Base-by-base conservation (phyloP, 2,797 vertebrate species). In the Botia kubotai region DNA sequence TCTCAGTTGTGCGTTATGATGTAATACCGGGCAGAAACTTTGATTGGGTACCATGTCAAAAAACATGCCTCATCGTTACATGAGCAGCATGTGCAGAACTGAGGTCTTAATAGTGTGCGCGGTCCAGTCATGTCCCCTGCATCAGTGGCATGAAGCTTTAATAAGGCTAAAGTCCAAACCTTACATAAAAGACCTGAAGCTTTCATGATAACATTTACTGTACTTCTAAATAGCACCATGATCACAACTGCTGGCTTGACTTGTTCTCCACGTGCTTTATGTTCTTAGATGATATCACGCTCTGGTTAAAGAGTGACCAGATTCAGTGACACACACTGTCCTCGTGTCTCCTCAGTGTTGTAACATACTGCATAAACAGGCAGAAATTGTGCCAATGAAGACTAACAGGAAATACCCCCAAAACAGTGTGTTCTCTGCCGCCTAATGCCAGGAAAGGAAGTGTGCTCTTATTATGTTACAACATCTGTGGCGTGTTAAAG, bases 371-470 rank as follows among this genome's bases (percentile, higher is more conserved):
- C n/a, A n/a, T 46, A 29, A 77, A 72, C 60, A 74, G 53, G 67
- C 52, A 68, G 4, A 72, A 48, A 58, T 53, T 53, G 39, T 53
- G n/a, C 75, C 63, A 70, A 19, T 80, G 48, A 65, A 17, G 57
- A 79, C 63, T 48, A 14, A 53, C 39, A 62, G 72, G 78, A 83
- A 80, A 46, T 58, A 46, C 10, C 36, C 52, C 43, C 36, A n/a
- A 11, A 46, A 53, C 48, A 62, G 58, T 50, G n/a, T 67, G 39
- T 70, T 33, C 23, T 52, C 50, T 73, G 53, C 69, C 21, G 62
- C 26, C n/a, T 65, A 76, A 36, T 83, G 73, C 53, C 72, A 21
- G 69, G 74, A 80, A 80, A 57, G 52, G 70, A 74, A 50, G n/a
- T 36, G 6, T 36, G 11, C 68, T 46, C n/a, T 52, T 50, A 62